phyloP scores from a whole-genome alignment of 2,888 invertebrate species.

The Campoletis raptor region DNA sequence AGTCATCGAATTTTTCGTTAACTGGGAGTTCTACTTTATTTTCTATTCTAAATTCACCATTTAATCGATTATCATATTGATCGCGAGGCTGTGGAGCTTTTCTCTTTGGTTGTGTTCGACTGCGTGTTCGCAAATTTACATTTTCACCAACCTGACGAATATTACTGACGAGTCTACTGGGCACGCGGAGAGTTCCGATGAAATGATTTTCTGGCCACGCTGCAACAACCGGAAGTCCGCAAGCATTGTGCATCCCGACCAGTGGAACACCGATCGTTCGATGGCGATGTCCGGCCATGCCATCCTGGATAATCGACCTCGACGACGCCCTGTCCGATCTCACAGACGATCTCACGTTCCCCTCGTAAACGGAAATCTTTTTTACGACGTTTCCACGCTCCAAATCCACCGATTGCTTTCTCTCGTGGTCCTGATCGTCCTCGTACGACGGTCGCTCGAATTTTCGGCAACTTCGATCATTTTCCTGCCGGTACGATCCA shows the following conservation, averaged over 20 bases:
- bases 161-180: conserved; percentile 33
- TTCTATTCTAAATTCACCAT: background rate
- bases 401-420: conserved; percentile 64
- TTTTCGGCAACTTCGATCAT: conserved; percentile 3
- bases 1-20: conserved; percentile 28
- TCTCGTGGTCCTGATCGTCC: background rate
- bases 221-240: conserved; percentile 79
- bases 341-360: conserved; percentile 70
- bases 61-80: background rate
- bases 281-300: conserved; percentile 68
- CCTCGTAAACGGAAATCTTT: conserved; percentile 81
- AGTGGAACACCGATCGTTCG: conserved; percentile 81
- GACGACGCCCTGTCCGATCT: conserved; percentile 31
- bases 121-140: conserved; percentile 54
- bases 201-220: conserved; percentile 69
- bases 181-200: conserved; percentile 51
- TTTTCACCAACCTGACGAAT: conserved; percentile 24
- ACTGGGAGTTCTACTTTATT: conserved; percentile 3
- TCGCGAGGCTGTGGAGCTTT: conserved; percentile 64
- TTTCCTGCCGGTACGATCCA: background rate
- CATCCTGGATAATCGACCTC: conserved; percentile 1
- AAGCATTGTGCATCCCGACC: conserved; percentile 82
- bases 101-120: conserved; percentile 68
- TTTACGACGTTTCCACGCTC: conserved; percentile 78
- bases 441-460: background rate